Conservation (phyloP, 2,888 invertebrate species). For the Brenthis hecate region DNA sequence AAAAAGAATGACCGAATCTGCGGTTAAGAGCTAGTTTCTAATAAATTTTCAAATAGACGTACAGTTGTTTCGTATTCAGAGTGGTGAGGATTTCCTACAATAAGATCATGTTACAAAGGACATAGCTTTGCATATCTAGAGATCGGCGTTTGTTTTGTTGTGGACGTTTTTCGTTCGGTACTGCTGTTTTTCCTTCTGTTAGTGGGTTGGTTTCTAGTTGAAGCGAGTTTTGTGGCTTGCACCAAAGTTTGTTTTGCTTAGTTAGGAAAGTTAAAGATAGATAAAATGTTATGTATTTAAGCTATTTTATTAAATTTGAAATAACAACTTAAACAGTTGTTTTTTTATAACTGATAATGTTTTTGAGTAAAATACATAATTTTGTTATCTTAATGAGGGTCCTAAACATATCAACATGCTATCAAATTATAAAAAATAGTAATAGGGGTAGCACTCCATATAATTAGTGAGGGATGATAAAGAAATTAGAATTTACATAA, state of each 20-base stretch:
- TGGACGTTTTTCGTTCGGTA: conserved; percentile 35
- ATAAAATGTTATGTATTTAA: no score
- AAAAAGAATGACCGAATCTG: background rate
- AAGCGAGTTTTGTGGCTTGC: conserved; percentile 5
- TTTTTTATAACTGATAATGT: no score
- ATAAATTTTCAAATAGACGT: conserved; percentile 78
- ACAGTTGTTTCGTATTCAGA: conserved; percentile 73
- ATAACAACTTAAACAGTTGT: no score
- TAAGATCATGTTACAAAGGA: conserved; percentile 79
- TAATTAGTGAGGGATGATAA: no score
- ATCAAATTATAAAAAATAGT: no score
- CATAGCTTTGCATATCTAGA: conserved; percentile 74
- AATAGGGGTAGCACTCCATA: no score
- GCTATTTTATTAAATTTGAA: no score
- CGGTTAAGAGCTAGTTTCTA: background rate
- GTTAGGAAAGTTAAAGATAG: no score
- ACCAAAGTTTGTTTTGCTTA: background rate
- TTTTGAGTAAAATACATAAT: no score
- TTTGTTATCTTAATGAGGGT: no score
- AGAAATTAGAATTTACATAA: no score
- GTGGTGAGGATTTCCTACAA: conserved; percentile 66
- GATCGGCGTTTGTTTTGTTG: conserved; percentile 48
- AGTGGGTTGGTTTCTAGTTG: background rate
- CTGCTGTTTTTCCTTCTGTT: conserved; percentile 36
- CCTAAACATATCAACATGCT: no score